Evolutionary conservation across 2,888 invertebrate species (phyloP), one percentile per base, ranked within the genome.

Genomic region (Plebejus argus): DNA sequence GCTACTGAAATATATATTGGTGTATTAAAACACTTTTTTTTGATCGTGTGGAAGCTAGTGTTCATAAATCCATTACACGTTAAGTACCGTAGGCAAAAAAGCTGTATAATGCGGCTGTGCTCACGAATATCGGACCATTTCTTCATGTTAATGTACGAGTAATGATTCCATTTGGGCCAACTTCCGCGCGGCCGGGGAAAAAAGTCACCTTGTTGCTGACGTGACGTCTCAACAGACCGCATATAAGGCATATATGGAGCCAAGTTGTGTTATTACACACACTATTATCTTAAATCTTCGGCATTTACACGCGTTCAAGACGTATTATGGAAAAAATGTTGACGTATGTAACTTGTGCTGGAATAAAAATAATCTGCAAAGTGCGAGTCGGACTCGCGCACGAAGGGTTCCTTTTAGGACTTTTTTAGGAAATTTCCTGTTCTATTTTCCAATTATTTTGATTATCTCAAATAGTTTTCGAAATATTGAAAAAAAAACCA

Each of bases 201-300:
- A 33, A 61, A 23, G 76, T 78, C 72, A 79, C 82, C 81, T 81
- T 81, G 81, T 77, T 77, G 71, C 76, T 77, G 80, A 76, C 78
- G 79, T 76, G 80, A 82, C 82, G 81, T 78, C 80, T 80, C 79
- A 79, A 80, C 81, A 79, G 79, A 80, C 80, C 74, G 79, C 80
- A 71, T 81, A 45, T 45, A 45, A 10, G 45, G 45, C 45, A 10
- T 45, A 45, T 45, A 79, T 80, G 80, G 76, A 81, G 81, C 74
- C 76, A 20, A 78, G 61, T 79, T 78, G 76, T 81, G 79, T 81
- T 81, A 81, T 80, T 81, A 79, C 74, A 23, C 28, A 35, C 56
- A 71, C 81, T 78, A 80, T 81, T 80, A 79, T 79, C 79, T 81
- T 79, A 79, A 79, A 80, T 79, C 78, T 81, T 78, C 79, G 79